Base-by-base conservation (phyloP, 2,797 vertebrate species). In the Micrastur ruficollis region DNA sequence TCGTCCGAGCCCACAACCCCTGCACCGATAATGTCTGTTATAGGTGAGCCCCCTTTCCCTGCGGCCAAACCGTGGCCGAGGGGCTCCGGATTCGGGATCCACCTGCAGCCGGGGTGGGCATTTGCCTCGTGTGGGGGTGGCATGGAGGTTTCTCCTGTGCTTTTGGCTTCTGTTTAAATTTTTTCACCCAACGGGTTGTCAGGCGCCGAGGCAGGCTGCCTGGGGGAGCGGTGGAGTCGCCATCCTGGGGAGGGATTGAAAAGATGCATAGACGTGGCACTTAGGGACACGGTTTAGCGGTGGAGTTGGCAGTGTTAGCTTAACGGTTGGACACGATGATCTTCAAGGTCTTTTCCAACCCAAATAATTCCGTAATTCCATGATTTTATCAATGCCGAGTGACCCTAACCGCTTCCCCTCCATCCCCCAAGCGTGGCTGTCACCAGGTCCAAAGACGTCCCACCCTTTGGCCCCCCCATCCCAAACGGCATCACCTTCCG, bases 371-470 rank as follows among this genome's bases (percentile, higher is more conserved):
- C 1, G 1, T 2, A 4, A 32, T n/a, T 53, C 34, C 27, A 1
- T 76, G 36, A 5, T 14, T 75, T 31, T 31, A 31, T 29, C 66
- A 14, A 12, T 8, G 34, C 47, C 3, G 5, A 31, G 18, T 16
- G 8, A 8, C 38, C 23, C 31, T 17, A n/a, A 70, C 9, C 16
- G 1, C 0, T 23, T 36, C 11, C 13, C 19, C 12, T 42, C 26
- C 4, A 4, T 49, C 47, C n/a, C 87, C 31, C 22, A 88, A 99
- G 99, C 31, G 99, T 99, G 89, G 99, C 99, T 11, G 99, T 99
- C 95, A 99, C 99, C 5, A 98, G 99, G 75, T 99, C 99, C 98
- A 99, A 99, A 97, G 99, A 99, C 0, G 99, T 99, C 17, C 99
- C 99, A 3, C 98, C 98, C 4, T 99, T 99, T 4, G 99, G 99